Evolutionary conservation across 2,888 invertebrate genomes (phyloP).

Genomic region (Plutella xylostella): DNA sequence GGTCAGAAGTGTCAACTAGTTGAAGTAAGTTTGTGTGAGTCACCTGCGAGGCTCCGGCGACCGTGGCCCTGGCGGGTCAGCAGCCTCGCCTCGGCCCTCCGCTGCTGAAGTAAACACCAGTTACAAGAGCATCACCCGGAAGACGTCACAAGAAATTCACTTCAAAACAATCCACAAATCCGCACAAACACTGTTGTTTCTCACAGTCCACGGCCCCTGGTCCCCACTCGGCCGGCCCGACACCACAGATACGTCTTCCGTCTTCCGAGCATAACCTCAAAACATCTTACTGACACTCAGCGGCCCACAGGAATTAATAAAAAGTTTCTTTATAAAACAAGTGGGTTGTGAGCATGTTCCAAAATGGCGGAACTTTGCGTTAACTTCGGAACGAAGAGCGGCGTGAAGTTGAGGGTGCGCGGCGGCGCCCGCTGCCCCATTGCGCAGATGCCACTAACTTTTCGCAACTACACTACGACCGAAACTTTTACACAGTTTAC

Average conservation of each 20-base stretch:
- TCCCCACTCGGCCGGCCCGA: not conserved
- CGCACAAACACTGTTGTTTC: conserved; percentile 42
- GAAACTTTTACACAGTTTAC: conserved; percentile 42
- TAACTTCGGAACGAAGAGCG: conserved; percentile 70
- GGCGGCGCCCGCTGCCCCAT: conserved; percentile 41
- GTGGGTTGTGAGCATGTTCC: conserved; percentile 72
- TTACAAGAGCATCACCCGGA: conserved; percentile 53
- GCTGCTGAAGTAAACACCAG: conserved; percentile 63
- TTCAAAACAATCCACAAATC: conserved; percentile 60
- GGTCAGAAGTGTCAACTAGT: conserved; percentile 30
- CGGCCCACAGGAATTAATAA: conserved; percentile 71
- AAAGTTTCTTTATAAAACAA: conserved; percentile 73
- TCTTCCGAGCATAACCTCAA: conserved; percentile 64
- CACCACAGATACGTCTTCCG: conserved; percentile 38
- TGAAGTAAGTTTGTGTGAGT: conserved; percentile 48
- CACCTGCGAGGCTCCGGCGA: conserved; percentile 33
- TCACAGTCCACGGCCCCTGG: not conserved
- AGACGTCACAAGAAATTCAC: conserved; percentile 54
- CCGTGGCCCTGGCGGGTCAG: conserved; percentile 41
- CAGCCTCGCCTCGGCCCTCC: conserved; percentile 42
- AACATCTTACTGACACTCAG: conserved; percentile 70
- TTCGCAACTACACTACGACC: conserved; percentile 43
- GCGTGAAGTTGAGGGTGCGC: conserved; percentile 69
- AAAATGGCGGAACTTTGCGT: conserved; percentile 72
- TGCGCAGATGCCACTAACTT: conserved; percentile 59